Conservation (phyloP, 2,113 vertebrate genomes). For the Oreocharis arfaki region DNA sequence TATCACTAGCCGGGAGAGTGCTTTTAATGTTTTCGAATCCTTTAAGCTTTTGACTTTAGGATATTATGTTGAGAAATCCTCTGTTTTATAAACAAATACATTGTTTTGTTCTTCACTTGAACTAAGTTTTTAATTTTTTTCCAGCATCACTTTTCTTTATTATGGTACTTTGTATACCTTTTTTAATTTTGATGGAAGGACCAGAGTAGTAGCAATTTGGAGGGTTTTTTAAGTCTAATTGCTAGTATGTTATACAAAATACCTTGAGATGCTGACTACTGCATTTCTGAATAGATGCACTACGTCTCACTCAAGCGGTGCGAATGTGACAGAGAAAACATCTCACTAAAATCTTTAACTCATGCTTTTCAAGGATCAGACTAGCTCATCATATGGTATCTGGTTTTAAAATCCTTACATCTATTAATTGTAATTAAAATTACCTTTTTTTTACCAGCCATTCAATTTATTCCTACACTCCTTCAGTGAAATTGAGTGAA, state of each 20-base stretch:
- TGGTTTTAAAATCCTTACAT: neutral
- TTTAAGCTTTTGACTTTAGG: neutral
- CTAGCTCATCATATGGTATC: neutral
- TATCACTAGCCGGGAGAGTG: neutral
- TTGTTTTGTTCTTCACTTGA: neutral
- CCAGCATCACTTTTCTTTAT: neutral
- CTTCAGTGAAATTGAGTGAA: neutral
- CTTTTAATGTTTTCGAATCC: neutral
- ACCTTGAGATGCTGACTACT: neutral
- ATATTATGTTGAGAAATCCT: neutral
- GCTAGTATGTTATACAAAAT: neutral
- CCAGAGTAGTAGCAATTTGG: neutral
- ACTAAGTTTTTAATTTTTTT: neutral
- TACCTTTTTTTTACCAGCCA: neutral
- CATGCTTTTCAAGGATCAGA: neutral
- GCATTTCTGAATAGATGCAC: neutral
- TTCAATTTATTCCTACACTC: neutral
- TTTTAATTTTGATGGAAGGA: neutral
- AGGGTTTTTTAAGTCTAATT: neutral
- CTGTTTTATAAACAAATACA: neutral
- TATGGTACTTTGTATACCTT: neutral
- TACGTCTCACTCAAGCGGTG: neutral
- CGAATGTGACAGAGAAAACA: neutral
- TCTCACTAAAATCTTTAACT: neutral
- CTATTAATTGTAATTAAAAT: neutral